phyloP scores from a whole-genome alignment of 2,888 invertebrate genomes.

The Cheilosia vulpina region DNA sequence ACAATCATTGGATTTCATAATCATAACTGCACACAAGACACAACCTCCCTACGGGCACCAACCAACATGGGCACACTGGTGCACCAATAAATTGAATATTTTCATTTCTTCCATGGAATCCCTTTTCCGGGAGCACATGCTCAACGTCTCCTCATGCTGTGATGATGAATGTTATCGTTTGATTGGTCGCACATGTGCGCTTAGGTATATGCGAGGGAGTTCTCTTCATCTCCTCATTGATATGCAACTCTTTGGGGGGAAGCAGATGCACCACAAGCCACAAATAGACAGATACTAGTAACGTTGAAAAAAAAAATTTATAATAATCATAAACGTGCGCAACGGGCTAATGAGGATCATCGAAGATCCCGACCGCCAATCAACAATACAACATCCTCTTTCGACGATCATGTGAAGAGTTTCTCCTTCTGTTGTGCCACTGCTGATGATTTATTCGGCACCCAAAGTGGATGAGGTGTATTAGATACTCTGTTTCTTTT shows the following conservation, averaged over 20 bases:
- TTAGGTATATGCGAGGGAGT: conserved; percentile 58
- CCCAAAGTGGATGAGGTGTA: conserved; percentile 69
- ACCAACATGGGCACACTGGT: background rate
- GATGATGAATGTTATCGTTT: conserved; percentile 73
- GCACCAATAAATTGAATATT: conserved; percentile 70
- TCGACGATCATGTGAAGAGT: conserved; percentile 9
- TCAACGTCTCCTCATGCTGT: conserved; percentile 41
- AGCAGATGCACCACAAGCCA: conserved; percentile 20
- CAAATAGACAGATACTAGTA: conserved; percentile 63
- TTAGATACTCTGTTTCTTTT: conserved; percentile 61
- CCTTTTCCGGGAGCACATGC: conserved; percentile 73
- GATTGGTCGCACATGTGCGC: conserved; percentile 75
- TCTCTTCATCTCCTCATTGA: conserved; percentile 53
- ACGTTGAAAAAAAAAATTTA: conserved; percentile 35
- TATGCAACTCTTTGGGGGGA: conserved; percentile 59
- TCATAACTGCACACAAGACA: conserved; percentile 70
- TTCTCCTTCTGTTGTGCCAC: conserved; percentile 40
- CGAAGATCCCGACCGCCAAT: conserved; percentile 74
- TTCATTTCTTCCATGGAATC: conserved; percentile 68
- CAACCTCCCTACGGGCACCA: conserved; percentile 33
- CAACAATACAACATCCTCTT: conserved; percentile 62
- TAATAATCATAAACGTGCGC: conserved; percentile 73
- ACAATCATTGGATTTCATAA: conserved; percentile 74
- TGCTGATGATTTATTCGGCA: conserved; percentile 67
- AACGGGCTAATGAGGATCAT: conserved; percentile 73